Conservation (phyloP, 2,113 vertebrate genomes). For the Oceanites oceanicus region DNA sequence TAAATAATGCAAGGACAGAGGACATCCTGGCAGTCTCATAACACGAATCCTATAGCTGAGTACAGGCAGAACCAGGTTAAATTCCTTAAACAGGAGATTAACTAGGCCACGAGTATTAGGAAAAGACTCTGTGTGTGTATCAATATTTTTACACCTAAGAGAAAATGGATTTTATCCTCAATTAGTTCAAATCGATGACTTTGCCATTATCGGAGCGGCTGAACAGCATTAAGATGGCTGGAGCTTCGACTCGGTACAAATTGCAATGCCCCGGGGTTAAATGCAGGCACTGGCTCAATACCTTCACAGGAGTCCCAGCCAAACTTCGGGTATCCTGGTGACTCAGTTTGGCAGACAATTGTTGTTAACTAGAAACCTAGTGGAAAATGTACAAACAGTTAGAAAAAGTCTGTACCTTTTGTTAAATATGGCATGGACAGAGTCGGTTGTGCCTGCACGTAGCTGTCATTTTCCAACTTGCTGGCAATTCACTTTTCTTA, state of each 20-base stretch:
- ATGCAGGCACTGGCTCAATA: fast-evolving
- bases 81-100: not conserved
- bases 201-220: not conserved
- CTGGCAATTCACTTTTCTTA: not conserved
- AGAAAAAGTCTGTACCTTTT: not conserved
- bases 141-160: not conserved
- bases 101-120: not conserved
- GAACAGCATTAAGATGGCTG: fast-evolving
- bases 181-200: not conserved
- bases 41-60: fast-evolving
- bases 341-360: too few species aligned
- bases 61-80: not conserved
- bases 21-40: not conserved
- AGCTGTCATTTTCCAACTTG: not conserved
- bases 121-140: fast-evolving
- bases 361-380: fast-evolving
- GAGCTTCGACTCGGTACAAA: fast-evolving
- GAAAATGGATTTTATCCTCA: not conserved
- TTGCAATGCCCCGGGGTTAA: fast-evolving
- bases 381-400: not conserved
- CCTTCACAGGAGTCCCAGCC: not conserved
- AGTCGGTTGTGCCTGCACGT: fast-evolving
- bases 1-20: not conserved
- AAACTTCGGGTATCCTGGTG: fast-evolving
- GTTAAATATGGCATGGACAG: fast-evolving